Conservation (phyloP, 1,140 invertebrate species). For the Rhagoletis pomonella region DNA sequence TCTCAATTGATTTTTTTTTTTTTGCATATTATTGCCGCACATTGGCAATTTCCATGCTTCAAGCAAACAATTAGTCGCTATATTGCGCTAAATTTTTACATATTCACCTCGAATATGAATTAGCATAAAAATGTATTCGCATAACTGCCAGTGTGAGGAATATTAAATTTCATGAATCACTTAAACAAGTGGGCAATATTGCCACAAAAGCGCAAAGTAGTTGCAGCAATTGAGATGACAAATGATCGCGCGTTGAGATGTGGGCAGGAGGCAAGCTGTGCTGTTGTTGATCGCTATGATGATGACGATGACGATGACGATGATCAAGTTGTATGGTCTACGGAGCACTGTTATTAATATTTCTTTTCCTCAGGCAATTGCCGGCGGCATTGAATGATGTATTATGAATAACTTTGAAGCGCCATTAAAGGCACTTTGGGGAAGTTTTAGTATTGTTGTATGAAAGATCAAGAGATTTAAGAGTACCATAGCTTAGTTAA, state of each 20-base stretch:
- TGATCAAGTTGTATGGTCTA: not conserved
- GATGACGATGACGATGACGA: not conserved
- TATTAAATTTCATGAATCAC: slow-evolving; percentile 39
- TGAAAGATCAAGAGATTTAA: too few species aligned
- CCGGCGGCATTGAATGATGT: too few species aligned
- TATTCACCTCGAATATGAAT: slow-evolving; percentile 33
- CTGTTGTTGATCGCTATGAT: not conserved
- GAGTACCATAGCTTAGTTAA: too few species aligned
- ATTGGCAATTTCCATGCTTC: slow-evolving; percentile 7
- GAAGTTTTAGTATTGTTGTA: too few species aligned
- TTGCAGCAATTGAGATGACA: slow-evolving; percentile 31
- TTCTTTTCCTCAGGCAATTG: too few species aligned
- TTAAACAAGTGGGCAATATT: slow-evolving; percentile 1
- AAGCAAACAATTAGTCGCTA: not conserved
- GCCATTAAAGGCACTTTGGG: too few species aligned
- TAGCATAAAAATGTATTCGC: slow-evolving; percentile 23
- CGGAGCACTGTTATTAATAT: too few species aligned
- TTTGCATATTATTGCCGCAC: not conserved
- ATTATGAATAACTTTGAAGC: too few species aligned
- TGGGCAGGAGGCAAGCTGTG: not conserved
- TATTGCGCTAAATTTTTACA: not conserved
- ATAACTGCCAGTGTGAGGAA: not conserved
- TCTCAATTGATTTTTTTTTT: not conserved
- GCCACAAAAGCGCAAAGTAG: slow-evolving; percentile 41
- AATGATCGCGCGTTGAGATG: slow-evolving; percentile 12